Conservation (phyloP, 2,888 invertebrate species). For the Lydus trimaculatus region DNA sequence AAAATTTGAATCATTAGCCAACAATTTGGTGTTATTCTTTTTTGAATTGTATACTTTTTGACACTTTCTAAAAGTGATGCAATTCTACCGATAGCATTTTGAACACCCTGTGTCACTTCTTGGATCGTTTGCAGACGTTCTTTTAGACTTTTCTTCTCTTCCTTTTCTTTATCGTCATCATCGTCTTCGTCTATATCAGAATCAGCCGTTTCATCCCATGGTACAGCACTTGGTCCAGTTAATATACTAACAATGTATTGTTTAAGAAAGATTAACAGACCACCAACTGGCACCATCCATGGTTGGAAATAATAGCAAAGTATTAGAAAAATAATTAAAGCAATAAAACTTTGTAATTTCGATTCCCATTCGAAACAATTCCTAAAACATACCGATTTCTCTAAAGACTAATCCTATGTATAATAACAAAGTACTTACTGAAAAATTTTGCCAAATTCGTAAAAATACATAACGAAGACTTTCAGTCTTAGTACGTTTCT, state of each 20-base stretch:
- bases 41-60: constrained; percentile 78
- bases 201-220: constrained; percentile 59
- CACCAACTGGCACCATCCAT: constrained; percentile 89
- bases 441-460: constrained; percentile 89
- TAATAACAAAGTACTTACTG: constrained; percentile 71
- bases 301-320: constrained; percentile 94
- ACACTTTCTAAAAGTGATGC: constrained; percentile 94
- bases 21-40: neutral
- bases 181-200: constrained; percentile 81
- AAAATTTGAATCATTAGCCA: constrained; percentile 38
- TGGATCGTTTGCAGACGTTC: constrained; percentile 94
- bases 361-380: constrained; percentile 99
- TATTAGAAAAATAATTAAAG: constrained; percentile 84
- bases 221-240: constrained; percentile 53
- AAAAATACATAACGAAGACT: constrained; percentile 85
- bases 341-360: constrained; percentile 80
- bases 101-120: constrained; percentile 96
- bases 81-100: constrained; percentile 93
- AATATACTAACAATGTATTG: constrained; percentile 69
- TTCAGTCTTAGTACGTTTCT: constrained; percentile 92
- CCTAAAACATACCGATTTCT: constrained; percentile 63
- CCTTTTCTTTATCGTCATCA: constrained; percentile 92
- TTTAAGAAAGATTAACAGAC: constrained; percentile 82
- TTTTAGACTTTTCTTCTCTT: constrained; percentile 94
- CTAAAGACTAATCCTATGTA: neutral